Conservation (phyloP, 2,797 vertebrate genomes). For the Lophius americanus region DNA sequence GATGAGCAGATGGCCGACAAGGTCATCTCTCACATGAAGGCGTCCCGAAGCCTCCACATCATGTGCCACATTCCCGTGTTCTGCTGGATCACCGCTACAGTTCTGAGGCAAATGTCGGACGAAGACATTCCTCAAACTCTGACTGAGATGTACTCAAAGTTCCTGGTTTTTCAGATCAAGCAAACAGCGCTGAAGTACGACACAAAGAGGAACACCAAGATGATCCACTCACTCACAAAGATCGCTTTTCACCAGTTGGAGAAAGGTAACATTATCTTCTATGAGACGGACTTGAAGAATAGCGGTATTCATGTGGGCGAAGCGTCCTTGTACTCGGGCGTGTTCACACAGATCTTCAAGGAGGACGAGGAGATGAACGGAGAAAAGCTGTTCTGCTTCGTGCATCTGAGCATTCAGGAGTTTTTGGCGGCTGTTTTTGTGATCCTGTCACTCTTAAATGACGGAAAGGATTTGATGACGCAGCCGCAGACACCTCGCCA, state of each 20-base stretch:
- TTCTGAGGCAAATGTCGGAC: conserved; percentile 13
- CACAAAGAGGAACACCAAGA: neutral
- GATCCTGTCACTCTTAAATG: conserved; percentile 7
- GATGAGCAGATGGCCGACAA: neutral
- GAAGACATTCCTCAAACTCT: conserved; percentile 25
- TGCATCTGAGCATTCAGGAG: conserved; percentile 7
- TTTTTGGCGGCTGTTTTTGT: conserved; percentile 29
- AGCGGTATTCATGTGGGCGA: conserved; percentile 2
- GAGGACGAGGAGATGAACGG: conserved; percentile 15
- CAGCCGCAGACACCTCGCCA: neutral
- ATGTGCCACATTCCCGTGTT: conserved; percentile 51
- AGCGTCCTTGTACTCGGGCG: conserved; percentile 16
- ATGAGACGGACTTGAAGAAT: conserved; percentile 14
- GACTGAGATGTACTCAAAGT: conserved; percentile 34
- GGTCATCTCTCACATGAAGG: conserved; percentile 22
- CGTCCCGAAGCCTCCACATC: conserved; percentile 10
- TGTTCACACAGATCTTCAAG: conserved; percentile 30
- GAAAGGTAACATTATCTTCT: conserved; percentile 24
- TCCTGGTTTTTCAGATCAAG: conserved; percentile 25
- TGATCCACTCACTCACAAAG: conserved; percentile 13
- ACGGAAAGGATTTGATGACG: conserved; percentile 7
- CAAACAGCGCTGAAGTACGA: conserved; percentile 12
- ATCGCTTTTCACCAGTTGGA: conserved; percentile 25
- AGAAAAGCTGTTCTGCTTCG: conserved; percentile 26
- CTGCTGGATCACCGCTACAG: conserved; percentile 33